phyloP scores from a whole-genome alignment of 2,113 vertebrate species.

The Smithornis capensis region DNA sequence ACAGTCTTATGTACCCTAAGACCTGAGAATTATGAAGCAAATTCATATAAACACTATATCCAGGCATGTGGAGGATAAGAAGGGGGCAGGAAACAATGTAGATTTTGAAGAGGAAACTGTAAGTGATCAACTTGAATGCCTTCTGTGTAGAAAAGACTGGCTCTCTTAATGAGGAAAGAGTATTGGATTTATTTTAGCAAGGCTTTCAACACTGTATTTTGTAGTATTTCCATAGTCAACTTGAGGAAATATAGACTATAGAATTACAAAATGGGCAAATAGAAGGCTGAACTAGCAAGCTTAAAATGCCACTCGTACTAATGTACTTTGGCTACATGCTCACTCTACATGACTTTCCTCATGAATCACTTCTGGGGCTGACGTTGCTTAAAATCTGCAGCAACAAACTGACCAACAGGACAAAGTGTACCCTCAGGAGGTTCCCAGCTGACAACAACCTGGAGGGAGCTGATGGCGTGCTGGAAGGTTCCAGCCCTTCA shows the following conservation, averaged over 20 bases:
- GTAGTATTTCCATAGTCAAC: not conserved
- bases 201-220: not conserved
- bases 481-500: not conserved
- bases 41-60: not conserved
- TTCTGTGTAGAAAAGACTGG: not conserved
- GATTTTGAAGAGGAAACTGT: not conserved
- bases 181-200: not conserved
- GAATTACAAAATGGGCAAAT: not conserved
- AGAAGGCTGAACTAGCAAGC: not conserved
- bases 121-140: not conserved
- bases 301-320: not conserved
- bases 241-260: not conserved
- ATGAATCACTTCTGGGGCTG: not conserved
- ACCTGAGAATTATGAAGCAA: not conserved
- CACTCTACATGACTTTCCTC: accelerated
- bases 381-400: not conserved
- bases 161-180: not conserved
- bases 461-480: not conserved
- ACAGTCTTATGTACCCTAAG: not conserved
- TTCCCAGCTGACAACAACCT: not conserved
- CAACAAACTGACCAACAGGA: not conserved
- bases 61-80: not conserved
- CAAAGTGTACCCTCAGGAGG: not conserved
- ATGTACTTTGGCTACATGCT: not conserved
- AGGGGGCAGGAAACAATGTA: not conserved